Evolutionary conservation across 2,888 invertebrate genomes (phyloP).

Genomic region (Noctua pronuba): DNA sequence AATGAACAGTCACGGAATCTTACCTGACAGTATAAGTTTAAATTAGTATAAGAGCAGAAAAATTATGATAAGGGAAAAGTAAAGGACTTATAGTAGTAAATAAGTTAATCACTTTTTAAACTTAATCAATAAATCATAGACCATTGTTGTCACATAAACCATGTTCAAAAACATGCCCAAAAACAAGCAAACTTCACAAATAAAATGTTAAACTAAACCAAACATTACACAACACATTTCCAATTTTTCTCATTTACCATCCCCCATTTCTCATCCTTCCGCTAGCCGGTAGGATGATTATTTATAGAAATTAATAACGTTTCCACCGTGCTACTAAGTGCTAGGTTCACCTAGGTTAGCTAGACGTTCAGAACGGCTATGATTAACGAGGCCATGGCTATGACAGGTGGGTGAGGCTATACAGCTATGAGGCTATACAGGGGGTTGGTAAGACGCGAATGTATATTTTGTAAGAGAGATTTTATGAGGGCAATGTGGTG

Average conservation of each 20-base stretch:
- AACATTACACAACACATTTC: not conserved
- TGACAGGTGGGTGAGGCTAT: conserved; percentile 83
- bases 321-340: conserved; percentile 62
- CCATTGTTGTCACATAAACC: too few relatives aligned
- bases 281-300: conserved; percentile 39
- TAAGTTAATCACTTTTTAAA: too few relatives aligned
- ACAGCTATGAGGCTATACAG: conserved; percentile 78
- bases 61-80: too few relatives aligned
- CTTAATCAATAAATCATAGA: too few relatives aligned
- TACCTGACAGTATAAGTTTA: too few relatives aligned
- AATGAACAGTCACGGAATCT: too few relatives aligned
- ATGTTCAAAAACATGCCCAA: too few relatives aligned
- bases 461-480: conserved; percentile 5
- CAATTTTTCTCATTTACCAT: conserved; percentile 13
- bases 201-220: not conserved
- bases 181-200: too few relatives aligned
- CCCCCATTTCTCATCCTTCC: conserved; percentile 10
- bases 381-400: conserved; percentile 87
- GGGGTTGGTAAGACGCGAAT: conserved; percentile 56
- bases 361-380: conserved; percentile 75
- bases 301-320: conserved; percentile 66
- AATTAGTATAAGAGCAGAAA: too few relatives aligned
- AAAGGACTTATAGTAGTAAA: too few relatives aligned
- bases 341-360: conserved; percentile 76
- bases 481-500: conserved; percentile 18